Evolutionary conservation across 1,140 invertebrate genomes (phyloP).

Genomic region (Heliconius himera): DNA sequence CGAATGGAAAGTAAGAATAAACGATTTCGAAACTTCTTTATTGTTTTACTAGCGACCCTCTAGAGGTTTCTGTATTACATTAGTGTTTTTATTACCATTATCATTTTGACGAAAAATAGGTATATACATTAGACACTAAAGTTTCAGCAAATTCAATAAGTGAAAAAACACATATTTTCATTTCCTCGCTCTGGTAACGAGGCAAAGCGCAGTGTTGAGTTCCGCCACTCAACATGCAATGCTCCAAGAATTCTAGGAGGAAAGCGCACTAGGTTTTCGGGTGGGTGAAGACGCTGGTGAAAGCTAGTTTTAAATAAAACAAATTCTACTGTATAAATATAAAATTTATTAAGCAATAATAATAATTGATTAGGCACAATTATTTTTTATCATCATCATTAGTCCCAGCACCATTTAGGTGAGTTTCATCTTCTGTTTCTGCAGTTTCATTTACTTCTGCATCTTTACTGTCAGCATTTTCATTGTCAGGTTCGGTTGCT

Average conservation of each 20-base stretch:
- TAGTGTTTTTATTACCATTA: too few species aligned
- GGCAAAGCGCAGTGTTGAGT: not conserved
- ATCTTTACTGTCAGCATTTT: constrained; percentile 27
- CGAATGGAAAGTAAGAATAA: constrained; percentile 39
- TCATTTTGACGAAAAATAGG: too few species aligned
- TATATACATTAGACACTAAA: too few species aligned
- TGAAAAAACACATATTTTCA: not conserved
- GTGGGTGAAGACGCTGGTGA: too few species aligned
- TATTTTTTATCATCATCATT: constrained; percentile 19
- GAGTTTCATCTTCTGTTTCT: constrained; percentile 21
- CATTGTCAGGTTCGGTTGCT: constrained; percentile 31
- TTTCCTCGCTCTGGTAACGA: not conserved
- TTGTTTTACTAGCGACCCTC: not conserved
- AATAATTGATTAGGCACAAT: not conserved
- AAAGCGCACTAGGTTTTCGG: too few species aligned
- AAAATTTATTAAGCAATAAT: constrained; percentile 2
- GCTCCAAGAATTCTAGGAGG: not conserved
- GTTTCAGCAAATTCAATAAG: too few species aligned
- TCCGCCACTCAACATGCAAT: not conserved
- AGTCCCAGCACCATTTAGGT: constrained; percentile 33
- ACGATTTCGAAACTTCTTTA: constrained; percentile 25
- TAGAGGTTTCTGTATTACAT: too few species aligned
- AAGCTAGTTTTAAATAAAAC: not conserved
- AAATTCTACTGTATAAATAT: not conserved
- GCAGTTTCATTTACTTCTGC: constrained; percentile 22